Evolutionary conservation across 2,797 vertebrate genomes (phyloP), one percentile per base, ranked within the genome.

Genomic region (Salarias fasciatus): DNA sequence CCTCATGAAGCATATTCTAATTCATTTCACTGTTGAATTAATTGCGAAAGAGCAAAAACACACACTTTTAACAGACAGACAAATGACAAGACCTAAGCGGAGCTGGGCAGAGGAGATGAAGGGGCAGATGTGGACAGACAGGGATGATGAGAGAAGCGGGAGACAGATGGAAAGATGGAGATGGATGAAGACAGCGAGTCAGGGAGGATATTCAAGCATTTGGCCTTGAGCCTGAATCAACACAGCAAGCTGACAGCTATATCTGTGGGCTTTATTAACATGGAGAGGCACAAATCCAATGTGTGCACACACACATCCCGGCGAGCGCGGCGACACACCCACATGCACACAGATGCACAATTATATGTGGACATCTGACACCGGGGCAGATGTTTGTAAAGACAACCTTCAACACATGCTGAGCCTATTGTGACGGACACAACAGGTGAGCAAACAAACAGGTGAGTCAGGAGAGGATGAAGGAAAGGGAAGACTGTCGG

Each of bases 211-310:
- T 77, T 66, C 66, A 72, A 86, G 82, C 63, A 75, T 83, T 91
- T 91, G 82, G 86, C 90, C 72, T 63, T 61, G 69, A 86, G 83
- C 86, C 88, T 85, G 72, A 83, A 85, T 87, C 86, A 91, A 88
- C 86, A 83, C 76, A 58, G 79, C 78, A 70, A 83, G 81, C 84
- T 91, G 90, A 92, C 90, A 85, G 84, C 85, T 90, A 82, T 90
- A 88, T 91, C 83, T 80, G 64, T 65, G 52, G 85, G 82, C 83
- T 88, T 91, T 89, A 92, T 90, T 88, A 89, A 84, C 88, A 87
- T 69, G 63, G 88, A 84, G 75, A 87, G 70, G 57, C 58, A 60
- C 78, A 79, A 61, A 79, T 83, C 71, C 38, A 52, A 24, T 61
- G 42, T 15, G 1, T 49, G 54, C 68, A 51, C 41, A 48, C 52